Base-by-base conservation (phyloP, 2,888 invertebrate genomes). In the Lomographa bimaculata region DNA sequence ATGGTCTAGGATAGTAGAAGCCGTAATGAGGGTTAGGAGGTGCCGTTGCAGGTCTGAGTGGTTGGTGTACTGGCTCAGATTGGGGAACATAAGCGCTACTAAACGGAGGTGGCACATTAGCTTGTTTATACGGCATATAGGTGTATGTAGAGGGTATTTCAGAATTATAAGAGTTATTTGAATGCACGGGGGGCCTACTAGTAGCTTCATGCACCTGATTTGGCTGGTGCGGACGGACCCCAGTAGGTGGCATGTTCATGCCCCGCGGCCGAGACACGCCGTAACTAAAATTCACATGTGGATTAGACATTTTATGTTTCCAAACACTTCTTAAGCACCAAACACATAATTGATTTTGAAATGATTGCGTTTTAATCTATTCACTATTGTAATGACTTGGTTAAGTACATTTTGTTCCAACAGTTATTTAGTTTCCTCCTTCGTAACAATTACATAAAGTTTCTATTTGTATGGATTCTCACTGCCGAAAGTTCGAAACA, bases 301-400 rank as follows among this genome's bases (percentile, higher is more conserved):
- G 82, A 46, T 69, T 52, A 3, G 84, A 81, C 84, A 84, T 82
- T 44, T n/a, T n/a, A n/a, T n/a, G n/a, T n/a, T 54, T 60, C 6
- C 5, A 8, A 19, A n/a, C 10, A 14, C 20, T 39, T 24, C 5
- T n/a, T n/a, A n/a, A n/a, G n/a, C n/a, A n/a, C n/a, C n/a, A n/a
- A n/a, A n/a, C n/a, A n/a, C n/a, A n/a, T n/a, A n/a, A n/a, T n/a
- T n/a, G n/a, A n/a, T n/a, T n/a, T n/a, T n/a, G n/a, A n/a, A n/a
- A n/a, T n/a, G n/a, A n/a, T n/a, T n/a, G n/a, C n/a, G n/a, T n/a
- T n/a, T n/a, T n/a, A n/a, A n/a, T n/a, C n/a, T n/a, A n/a, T n/a
- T n/a, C n/a, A n/a, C n/a, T n/a, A n/a, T n/a, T n/a, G n/a, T n/a
- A n/a, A n/a, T n/a, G n/a, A n/a, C n/a, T n/a, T n/a, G n/a, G n/a